Evolutionary conservation across 2,113 vertebrate genomes (phyloP).

Genomic region (Anhinga anhinga): DNA sequence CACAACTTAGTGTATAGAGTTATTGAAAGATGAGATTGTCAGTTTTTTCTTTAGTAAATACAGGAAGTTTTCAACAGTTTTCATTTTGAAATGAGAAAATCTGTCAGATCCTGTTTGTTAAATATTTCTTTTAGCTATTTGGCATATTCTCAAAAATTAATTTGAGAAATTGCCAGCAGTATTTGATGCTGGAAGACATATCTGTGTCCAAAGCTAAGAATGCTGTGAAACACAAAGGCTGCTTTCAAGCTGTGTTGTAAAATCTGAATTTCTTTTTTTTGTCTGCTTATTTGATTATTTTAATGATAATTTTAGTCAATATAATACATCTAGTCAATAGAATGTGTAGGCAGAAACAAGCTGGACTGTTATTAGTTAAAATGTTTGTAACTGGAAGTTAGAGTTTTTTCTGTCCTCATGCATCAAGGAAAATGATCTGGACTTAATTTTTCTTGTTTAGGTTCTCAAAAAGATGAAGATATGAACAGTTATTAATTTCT

Average conservation of each 20-base stretch:
- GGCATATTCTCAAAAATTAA: neutral
- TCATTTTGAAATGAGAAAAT: neutral
- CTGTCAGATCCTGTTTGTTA: neutral
- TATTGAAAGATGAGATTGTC: neutral
- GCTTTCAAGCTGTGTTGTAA: neutral
- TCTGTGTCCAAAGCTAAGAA: neutral
- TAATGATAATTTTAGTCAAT: neutral
- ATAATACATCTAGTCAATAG: neutral
- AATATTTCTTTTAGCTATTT: neutral
- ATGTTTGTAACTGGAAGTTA: neutral
- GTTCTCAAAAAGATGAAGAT: neutral
- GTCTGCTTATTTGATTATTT: neutral
- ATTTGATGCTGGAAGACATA: neutral
- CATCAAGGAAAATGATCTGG: neutral
- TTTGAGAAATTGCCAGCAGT: neutral
- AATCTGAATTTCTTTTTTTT: neutral
- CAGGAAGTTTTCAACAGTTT: neutral
- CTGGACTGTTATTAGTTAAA: neutral
- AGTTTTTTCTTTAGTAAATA: neutral
- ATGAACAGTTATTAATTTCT: neutral
- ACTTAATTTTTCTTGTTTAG: neutral
- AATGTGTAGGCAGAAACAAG: neutral
- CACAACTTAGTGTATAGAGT: neutral
- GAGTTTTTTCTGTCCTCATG: accelerated
- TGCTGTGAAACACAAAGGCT: neutral